Percentiles rank a stretch among this genome's conserved stretches.
These are phyloP conservation scores for Turritopsis dohrnii DNA, from an alignment of 30 jellyfish, hydroid and myxozoan genomes.

Conservation along the genomic window DNA sequence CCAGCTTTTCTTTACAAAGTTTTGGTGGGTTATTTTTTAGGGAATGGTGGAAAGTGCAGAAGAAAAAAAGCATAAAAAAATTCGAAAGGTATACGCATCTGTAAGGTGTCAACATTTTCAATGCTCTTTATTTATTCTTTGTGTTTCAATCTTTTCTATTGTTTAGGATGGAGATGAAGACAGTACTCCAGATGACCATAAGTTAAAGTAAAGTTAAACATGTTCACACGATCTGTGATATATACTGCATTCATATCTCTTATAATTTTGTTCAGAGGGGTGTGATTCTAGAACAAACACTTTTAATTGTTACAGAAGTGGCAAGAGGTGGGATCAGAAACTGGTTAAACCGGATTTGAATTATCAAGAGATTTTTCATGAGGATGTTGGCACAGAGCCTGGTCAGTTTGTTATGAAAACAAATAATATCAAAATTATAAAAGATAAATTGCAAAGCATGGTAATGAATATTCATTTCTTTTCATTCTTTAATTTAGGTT, in stretches of 20 bases:
- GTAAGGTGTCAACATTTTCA: not conserved
- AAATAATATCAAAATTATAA: not conserved
- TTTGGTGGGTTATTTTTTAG: conserved; percentile 45
- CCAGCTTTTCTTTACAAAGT: too few relatives aligned
- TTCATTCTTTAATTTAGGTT: conserved; percentile 38
- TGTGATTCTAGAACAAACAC: too few relatives aligned
- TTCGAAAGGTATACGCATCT: conserved; percentile 67
- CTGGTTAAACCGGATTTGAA: conserved; percentile 82
- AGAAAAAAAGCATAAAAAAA: conserved; percentile 80
- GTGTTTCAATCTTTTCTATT: not conserved
- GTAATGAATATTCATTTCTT: not conserved
- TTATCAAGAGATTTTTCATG: conserved; percentile 76
- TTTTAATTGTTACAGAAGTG: conserved; percentile 38
- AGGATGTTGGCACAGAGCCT: conserved; percentile 84
- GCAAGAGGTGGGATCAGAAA: conserved; percentile 80
- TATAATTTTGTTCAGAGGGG: too few relatives aligned
- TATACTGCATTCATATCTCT: too few relatives aligned
- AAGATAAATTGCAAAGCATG: not conserved
- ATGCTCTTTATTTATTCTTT: not conserved
- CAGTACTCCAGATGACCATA: conserved; percentile 31
- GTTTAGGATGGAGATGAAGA: conserved; percentile 1
- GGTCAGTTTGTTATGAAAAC: conserved; percentile 37
- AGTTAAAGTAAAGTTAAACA: conserved; percentile 17
- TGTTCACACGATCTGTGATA: too few relatives aligned
- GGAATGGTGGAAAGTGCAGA: conserved; percentile 99